Base-by-base conservation (phyloP, 2,888 invertebrate species). In the Automeris io region DNA sequence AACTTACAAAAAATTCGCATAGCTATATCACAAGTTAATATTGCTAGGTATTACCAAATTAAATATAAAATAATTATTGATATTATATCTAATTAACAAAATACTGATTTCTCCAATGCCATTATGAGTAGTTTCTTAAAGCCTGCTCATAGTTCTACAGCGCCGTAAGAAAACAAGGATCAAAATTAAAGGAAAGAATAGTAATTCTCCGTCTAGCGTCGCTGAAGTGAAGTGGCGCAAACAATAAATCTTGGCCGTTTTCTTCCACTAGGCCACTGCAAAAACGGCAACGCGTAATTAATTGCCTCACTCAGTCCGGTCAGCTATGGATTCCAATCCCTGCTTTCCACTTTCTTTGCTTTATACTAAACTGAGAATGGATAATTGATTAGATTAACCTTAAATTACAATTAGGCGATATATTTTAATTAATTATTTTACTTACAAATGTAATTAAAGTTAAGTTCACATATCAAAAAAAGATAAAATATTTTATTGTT, bases 171-270 rank as follows among this genome's bases (percentile, higher is more conserved):
- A 72, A 78, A 74, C 73, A 72, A 70, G 64, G 71, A 75, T 77
- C 75, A 72, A 73, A 77, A 74, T 77, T 78, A 74, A 75, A 78
- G 75, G 73, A 77, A 76, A 77, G 74, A 76, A 76, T 77, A 76
- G 74, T 67, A 72, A 72, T 72, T 69, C 70, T 50, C 67, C 66
- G 64, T 58, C 65, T 61, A 58, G 61, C 67, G 61, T 60, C 57
- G 67, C 55, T 57, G 56, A 51, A 72, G 71, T 71, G 49, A 53
- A 66, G 61, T 57, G 70, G 64, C 66, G 66, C 66, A 56, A 67
- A 74, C 70, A 61, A 81, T 82, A 81, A 82, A 82, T 82, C 80
- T 81, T 76, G 60, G 55, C 66, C 61, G 67, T 70, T 77, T 67
- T 71, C 71, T 75, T 70, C 70, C 68, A 57, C 49, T 65, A 62